Conservation (phyloP, 1,140 invertebrate species). For the Pygmarrhopalites habei region DNA sequence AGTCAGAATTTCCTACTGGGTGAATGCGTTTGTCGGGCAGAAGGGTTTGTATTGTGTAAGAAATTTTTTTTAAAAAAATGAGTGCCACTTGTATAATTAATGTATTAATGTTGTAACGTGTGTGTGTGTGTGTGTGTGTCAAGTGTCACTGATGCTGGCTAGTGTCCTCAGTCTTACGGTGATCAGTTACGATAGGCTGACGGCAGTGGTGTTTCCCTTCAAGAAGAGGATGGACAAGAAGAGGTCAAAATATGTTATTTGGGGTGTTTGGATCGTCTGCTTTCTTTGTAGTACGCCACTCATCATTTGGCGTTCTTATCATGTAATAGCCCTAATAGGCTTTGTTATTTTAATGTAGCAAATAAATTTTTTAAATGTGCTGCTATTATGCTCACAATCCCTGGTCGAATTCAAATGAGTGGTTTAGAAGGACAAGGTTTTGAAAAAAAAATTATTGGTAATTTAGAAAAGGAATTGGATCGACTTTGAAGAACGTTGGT, state of each 20-base stretch:
- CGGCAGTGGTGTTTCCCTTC: conserved; percentile 65
- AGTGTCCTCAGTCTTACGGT: conserved; percentile 68
- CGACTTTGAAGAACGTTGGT: conserved; percentile 60
- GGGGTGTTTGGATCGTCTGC: conserved; percentile 59
- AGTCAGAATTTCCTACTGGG: conserved; percentile 68
- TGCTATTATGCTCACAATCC: too few relatives aligned
- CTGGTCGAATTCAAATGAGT: too few relatives aligned
- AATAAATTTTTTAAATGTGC: too few relatives aligned
- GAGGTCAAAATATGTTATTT: conserved; percentile 54
- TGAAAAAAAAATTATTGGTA: too few relatives aligned
- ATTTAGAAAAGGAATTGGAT: conserved; percentile 58
- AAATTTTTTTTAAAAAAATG: too few relatives aligned
- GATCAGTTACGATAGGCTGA: conserved; percentile 73
- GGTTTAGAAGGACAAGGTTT: too few relatives aligned
- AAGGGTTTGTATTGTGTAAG: conserved; percentile 61
- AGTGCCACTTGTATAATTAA: too few relatives aligned
- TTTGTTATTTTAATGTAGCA: too few relatives aligned
- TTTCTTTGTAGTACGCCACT: conserved; percentile 55
- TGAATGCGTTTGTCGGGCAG: conserved; percentile 57
- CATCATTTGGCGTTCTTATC: conserved; percentile 56
- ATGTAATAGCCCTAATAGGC: too few relatives aligned
- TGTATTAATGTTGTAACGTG: too few relatives aligned
- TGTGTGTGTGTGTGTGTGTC: too few relatives aligned
- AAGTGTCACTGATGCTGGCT: conserved; percentile 58
- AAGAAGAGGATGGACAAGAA: conserved; percentile 56